Conservation (phyloP, 1,140 invertebrate species). For the Anastrepha obliqua region DNA sequence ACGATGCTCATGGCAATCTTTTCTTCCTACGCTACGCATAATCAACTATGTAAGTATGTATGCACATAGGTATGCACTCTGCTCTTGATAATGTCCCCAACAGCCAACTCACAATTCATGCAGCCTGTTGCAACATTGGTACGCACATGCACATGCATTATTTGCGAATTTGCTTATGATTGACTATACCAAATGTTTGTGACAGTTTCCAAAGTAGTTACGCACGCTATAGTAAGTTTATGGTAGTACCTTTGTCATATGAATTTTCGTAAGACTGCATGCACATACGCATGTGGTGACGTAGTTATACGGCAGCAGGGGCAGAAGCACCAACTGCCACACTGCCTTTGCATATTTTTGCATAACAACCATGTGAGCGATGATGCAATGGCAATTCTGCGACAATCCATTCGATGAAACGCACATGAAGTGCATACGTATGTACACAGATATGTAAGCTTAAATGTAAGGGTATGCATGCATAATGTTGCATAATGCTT, state of each 20-base stretch:
- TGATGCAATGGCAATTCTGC: conserved; percentile 33
- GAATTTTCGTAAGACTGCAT: not conserved
- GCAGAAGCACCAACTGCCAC: conserved; percentile 41
- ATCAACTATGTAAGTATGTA: not conserved
- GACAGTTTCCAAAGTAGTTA: conserved; percentile 32
- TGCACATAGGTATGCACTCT: not conserved
- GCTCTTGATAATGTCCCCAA: not conserved
- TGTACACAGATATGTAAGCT: not conserved
- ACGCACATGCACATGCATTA: not conserved
- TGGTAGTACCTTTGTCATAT: not conserved
- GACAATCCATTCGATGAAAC: not conserved
- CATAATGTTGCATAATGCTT: conserved; percentile 42
- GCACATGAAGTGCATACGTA: not conserved
- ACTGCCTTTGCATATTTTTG: conserved; percentile 20
- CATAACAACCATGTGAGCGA: conserved; percentile 6
- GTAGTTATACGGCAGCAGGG: conserved; percentile 7
- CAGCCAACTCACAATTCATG: not conserved
- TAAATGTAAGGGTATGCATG: conserved; percentile 8
- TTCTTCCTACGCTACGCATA: not conserved
- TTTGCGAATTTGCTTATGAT: conserved; percentile 29
- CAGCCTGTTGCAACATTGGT: not conserved
- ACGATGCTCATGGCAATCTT: not conserved
- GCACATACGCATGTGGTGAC: not conserved
- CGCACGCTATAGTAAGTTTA: not conserved
- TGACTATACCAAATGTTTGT: conserved; percentile 23